Conservation (phyloP, 2,888 invertebrate species). For the Gandaritis pyraliata region DNA sequence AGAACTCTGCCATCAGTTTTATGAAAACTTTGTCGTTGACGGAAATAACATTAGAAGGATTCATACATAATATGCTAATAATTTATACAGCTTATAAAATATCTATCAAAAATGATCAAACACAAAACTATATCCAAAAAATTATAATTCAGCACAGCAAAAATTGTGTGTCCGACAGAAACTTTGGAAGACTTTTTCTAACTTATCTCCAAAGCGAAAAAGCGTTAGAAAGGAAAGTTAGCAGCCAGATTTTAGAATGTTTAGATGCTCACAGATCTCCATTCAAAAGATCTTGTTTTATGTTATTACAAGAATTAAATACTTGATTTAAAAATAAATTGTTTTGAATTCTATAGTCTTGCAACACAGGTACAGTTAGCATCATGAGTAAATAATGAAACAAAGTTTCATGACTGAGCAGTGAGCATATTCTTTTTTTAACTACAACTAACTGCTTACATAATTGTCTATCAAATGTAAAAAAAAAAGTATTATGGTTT, state of each 20-base stretch:
- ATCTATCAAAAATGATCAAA: conserved; percentile 50
- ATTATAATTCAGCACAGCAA: conserved; percentile 46
- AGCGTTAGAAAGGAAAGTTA: conserved; percentile 23
- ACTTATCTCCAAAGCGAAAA: conserved; percentile 58
- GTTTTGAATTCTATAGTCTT: too few species aligned
- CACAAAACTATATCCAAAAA: conserved; percentile 55
- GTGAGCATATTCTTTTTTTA: too few species aligned
- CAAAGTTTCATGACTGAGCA: too few species aligned
- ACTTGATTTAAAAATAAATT: too few species aligned
- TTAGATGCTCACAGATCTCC: conserved; percentile 60
- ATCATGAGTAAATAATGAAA: too few species aligned
- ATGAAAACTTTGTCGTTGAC: conserved; percentile 47
- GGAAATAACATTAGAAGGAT: conserved; percentile 51
- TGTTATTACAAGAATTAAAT: conserved; percentile 52
- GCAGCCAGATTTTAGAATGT: conserved; percentile 45
- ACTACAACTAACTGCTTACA: too few species aligned
- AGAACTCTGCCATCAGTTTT: conserved; percentile 44
- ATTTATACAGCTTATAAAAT: conserved; percentile 61
- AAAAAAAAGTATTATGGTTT: too few species aligned
- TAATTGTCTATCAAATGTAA: too few species aligned
- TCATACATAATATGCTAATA: conserved; percentile 55
- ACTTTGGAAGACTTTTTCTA: conserved; percentile 62
- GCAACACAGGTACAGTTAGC: too few species aligned
- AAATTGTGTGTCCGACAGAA: conserved; percentile 52
- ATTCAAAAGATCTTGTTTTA: conserved; percentile 63